Evolutionary conservation across 2,888 invertebrate species (phyloP), one percentile per base, ranked within the genome.

Genomic region (Hipparchia semele): DNA sequence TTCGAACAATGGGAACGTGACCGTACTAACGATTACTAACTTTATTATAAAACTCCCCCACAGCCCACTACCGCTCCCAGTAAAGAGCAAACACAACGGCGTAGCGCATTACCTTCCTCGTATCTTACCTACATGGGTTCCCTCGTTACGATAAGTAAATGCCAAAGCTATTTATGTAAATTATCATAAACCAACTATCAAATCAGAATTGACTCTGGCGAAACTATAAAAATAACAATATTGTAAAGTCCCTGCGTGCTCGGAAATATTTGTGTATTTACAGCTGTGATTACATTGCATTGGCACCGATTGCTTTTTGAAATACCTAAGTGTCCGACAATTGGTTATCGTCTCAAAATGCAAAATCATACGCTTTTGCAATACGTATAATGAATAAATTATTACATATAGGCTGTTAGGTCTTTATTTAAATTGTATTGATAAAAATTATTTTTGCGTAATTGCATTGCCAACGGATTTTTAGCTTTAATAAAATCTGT

Each of bases 1-100:
- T 84, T 82, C 85, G 87, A 89, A 93, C 92, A 92, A 93, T 92
- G 92, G 89, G 82, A 89, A 92, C 94, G 94, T 94, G 93, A 92
- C 90, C 87, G 88, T 80, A 90, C 87, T 92, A 83, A 86, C 84
- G 87, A 91, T 89, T 79, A 78, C 73, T 75, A 76, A 80, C 81
- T 80, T 80, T 84, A 84, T 87, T 85, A 86, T 86, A 85, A 86
- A 80, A 79, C 78, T 82, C 81, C 81, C 80, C 79, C 76, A 78
- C 75, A 79, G 80, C 78, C 80, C 79, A 80, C 80, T 81, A 76
- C 77, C 76, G 70, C 76, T 75, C 74, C 73, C 74, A 77, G 75
- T 76, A 78, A 77, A 77, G 74, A 77, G 76, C 77, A 78, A 77
- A 78, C 76, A 78, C 76, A 33, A 45, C 39, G 60, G 61, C 61